phyloP scores from a whole-genome alignment of 2,888 invertebrate genomes.

The Noctua pronuba region DNA sequence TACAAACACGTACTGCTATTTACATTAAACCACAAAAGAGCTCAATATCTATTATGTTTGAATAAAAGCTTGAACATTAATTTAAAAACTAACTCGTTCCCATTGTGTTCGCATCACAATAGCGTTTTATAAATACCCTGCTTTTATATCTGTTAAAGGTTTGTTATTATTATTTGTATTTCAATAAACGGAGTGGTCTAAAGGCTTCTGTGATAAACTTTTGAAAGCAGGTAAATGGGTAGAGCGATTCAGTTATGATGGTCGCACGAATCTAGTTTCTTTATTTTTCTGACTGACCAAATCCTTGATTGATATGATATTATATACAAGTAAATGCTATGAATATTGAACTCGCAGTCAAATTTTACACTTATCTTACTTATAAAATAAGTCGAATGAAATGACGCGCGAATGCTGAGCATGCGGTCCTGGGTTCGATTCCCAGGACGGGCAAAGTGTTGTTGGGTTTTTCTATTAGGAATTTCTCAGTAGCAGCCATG shows the following conservation, averaged over 20 bases:
- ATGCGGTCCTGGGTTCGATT: too few species aligned
- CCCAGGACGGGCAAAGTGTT: too few species aligned
- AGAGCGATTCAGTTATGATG: not conserved
- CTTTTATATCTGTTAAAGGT: slow-evolving; percentile 31
- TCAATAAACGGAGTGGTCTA: slow-evolving; percentile 12
- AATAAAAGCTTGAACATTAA: slow-evolving; percentile 47
- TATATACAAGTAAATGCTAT: not conserved
- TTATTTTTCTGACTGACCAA: not conserved
- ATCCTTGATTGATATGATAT: not conserved
- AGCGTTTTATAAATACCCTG: slow-evolving; percentile 33
- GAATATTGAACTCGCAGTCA: not conserved
- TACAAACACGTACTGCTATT: not conserved
- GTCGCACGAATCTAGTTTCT: not conserved
- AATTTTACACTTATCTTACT: not conserved
- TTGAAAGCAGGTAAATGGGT: not conserved
- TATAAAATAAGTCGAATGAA: too few species aligned
- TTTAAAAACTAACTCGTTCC: slow-evolving; percentile 50
- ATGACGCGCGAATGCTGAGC: too few species aligned
- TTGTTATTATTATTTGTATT: slow-evolving; percentile 27
- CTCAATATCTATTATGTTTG: slow-evolving; percentile 47
- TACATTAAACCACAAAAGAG: slow-evolving; percentile 40
- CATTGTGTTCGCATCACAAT: slow-evolving; percentile 49
- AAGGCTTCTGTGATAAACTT: not conserved
- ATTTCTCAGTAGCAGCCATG: too few species aligned
- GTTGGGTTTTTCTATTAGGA: too few species aligned